These are phyloP conservation scores for Dendroctonus ponderosae DNA, from an alignment of 1,140 invertebrate genomes.

Conservation along the genomic window DNA sequence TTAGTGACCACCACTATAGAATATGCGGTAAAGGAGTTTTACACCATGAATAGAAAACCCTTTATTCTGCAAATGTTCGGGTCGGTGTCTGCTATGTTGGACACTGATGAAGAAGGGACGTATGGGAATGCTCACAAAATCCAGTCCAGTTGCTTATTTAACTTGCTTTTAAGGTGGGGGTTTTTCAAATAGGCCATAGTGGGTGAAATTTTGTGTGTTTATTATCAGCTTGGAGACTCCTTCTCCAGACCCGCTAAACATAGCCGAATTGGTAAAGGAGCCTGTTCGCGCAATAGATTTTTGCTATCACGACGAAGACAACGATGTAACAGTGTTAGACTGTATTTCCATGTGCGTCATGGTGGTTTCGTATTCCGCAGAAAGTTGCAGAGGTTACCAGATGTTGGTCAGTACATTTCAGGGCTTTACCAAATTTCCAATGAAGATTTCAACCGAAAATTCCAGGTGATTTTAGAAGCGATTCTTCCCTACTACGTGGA, in stretches of 20 bases:
- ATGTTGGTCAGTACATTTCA: slow-evolving; percentile 76
- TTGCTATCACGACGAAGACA: slow-evolving; percentile 94
- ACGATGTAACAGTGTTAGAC: slow-evolving; percentile 90
- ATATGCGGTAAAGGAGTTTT: slow-evolving; percentile 98
- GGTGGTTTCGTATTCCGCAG: slow-evolving; percentile 95
- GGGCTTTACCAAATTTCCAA: neutral
- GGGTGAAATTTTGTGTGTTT: neutral
- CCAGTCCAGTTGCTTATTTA: slow-evolving; percentile 86
- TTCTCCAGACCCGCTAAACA: slow-evolving; percentile 90
- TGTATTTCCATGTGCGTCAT: slow-evolving; percentile 95
- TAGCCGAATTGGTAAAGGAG: slow-evolving; percentile 92
- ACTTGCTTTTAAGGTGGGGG: slow-evolving; percentile 66
- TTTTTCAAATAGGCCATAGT: neutral
- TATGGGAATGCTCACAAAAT: slow-evolving; percentile 93
- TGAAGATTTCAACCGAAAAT: slow-evolving; percentile 26
- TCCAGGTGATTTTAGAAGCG: slow-evolving; percentile 91
- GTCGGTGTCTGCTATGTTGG: slow-evolving; percentile 92
- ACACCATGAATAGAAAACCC: slow-evolving; percentile 96
- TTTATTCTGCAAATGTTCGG: slow-evolving; percentile 99
- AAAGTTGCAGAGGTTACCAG: slow-evolving; percentile 92
- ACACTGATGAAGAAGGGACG: slow-evolving; percentile 83
- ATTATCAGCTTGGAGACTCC: slow-evolving; percentile 79
- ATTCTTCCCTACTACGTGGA: slow-evolving; percentile 92
- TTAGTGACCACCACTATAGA: slow-evolving; percentile 93
- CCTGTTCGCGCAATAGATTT: slow-evolving; percentile 96